Percentiles rank a stretch among this genome's conserved stretches.
Evolutionary conservation across 2,113 vertebrate genomes (phyloP).

Genomic region (Perca schrenkii): DNA sequence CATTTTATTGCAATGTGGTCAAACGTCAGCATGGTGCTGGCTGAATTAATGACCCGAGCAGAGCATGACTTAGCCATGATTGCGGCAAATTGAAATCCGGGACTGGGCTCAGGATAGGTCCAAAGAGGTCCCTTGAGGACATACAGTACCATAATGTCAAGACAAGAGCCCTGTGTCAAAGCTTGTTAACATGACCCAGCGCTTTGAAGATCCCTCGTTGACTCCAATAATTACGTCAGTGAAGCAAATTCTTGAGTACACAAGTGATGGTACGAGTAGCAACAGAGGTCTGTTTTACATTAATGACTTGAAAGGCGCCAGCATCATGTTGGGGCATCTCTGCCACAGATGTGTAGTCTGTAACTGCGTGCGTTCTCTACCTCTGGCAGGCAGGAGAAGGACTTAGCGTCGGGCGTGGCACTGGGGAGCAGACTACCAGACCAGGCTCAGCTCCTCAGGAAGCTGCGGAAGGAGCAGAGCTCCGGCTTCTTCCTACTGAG

Average conservation of each 20-base stretch:
- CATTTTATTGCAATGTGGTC: slow-evolving; percentile 54
- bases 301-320: slow-evolving; percentile 43
- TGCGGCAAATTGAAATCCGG: slow-evolving; percentile 47
- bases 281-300: slow-evolving; percentile 62
- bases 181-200: slow-evolving; percentile 69
- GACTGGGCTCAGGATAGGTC: slow-evolving; percentile 41
- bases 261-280: slow-evolving; percentile 25
- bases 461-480: slow-evolving; percentile 80
- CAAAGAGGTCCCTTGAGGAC: slow-evolving; percentile 43
- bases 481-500: slow-evolving; percentile 85
- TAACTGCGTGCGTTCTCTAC: slow-evolving; percentile 35
- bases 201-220: slow-evolving; percentile 73
- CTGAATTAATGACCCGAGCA: slow-evolving; percentile 45
- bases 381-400: slow-evolving; percentile 79
- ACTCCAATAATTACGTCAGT: slow-evolving; percentile 55
- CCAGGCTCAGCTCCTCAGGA: slow-evolving; percentile 87
- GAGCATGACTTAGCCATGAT: slow-evolving; percentile 41
- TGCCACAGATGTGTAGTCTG: slow-evolving; percentile 50
- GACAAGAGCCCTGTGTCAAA: slow-evolving; percentile 46
- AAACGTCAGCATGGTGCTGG: slow-evolving; percentile 25
- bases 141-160: slow-evolving; percentile 45
- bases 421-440: slow-evolving; percentile 75
- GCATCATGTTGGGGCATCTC: slow-evolving; percentile 26
- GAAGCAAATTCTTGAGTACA: slow-evolving; percentile 36
- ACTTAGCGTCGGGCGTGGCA: slow-evolving; percentile 62